These are phyloP conservation scores for Araneus ventricosus DNA, from an alignment of 1,140 invertebrate species.

Conservation along the genomic window DNA sequence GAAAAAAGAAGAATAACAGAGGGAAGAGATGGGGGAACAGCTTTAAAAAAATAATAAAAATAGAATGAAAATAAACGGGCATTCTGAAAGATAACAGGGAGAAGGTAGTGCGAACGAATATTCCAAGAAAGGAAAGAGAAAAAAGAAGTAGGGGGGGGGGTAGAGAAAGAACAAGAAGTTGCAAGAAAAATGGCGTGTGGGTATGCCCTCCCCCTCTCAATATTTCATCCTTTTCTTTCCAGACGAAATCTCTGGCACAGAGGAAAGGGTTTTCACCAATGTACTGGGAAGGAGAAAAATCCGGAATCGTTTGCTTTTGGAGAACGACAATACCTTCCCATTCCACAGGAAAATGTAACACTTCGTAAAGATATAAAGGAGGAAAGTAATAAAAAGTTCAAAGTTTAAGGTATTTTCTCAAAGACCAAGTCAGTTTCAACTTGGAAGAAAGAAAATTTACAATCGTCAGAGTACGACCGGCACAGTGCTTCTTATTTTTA, in stretches of 20 bases:
- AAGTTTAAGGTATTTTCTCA: not conserved
- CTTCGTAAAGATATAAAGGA: not conserved
- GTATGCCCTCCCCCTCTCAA: not conserved
- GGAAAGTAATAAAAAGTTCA: not conserved
- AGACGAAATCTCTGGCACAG: not conserved
- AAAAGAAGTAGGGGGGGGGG: not conserved
- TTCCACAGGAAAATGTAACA: not conserved
- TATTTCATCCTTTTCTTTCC: not conserved
- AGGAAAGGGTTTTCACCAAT: not conserved
- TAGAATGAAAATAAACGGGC: not conserved
- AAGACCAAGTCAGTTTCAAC: not conserved
- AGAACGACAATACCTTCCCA: not conserved
- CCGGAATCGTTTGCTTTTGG: not conserved
- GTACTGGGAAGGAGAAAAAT: not conserved
- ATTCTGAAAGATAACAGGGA: too few relatives aligned
- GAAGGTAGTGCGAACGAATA: not conserved
- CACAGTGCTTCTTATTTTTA: too few relatives aligned
- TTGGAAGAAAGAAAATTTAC: too few relatives aligned
- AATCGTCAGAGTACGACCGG: too few relatives aligned
- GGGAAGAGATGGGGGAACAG: not conserved
- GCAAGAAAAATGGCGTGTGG: not conserved
- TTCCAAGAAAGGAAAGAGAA: not conserved
- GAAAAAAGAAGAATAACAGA: not conserved
- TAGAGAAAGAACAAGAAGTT: not conserved
- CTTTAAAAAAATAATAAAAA: not conserved